These are phyloP conservation scores for Cataglyphis altisquamis DNA, from an alignment of 2,888 invertebrate species.

Conservation along the genomic window DNA sequence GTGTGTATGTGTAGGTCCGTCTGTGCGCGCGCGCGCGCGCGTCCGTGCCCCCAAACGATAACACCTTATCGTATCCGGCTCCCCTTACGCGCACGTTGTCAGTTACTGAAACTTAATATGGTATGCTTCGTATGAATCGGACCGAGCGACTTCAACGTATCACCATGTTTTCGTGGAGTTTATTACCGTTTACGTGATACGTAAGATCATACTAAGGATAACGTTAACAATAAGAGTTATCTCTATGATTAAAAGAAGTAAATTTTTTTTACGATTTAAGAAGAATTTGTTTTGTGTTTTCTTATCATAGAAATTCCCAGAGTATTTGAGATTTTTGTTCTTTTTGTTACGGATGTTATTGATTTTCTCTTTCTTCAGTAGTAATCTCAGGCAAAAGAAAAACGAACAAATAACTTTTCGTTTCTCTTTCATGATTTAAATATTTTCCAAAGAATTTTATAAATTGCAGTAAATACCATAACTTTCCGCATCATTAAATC, in stretches of 20 bases:
- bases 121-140: conserved; percentile 45
- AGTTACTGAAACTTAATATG: conserved; percentile 60
- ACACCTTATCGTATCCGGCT: conserved; percentile 83
- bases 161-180: conserved; percentile 43
- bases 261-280: neutral
- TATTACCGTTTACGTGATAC: conserved; percentile 45
- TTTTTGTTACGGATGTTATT: neutral
- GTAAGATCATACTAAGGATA: neutral
- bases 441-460: neutral
- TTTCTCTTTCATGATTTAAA: neutral
- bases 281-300: neutral
- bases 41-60: conserved; percentile 80
- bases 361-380: neutral
- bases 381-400: neutral
- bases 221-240: neutral
- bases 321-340: neutral
- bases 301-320: neutral
- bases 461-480: neutral
- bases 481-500: neutral
- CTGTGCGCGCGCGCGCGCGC: conserved; percentile 1
- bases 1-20: conserved; percentile 59
- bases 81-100: conserved; percentile 72
- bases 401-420: neutral
- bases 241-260: neutral
- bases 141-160: conserved; percentile 34